These are phyloP conservation scores for Procambarus clarkii DNA, from an alignment of 1,140 invertebrate species.

Conservation along the genomic window DNA sequence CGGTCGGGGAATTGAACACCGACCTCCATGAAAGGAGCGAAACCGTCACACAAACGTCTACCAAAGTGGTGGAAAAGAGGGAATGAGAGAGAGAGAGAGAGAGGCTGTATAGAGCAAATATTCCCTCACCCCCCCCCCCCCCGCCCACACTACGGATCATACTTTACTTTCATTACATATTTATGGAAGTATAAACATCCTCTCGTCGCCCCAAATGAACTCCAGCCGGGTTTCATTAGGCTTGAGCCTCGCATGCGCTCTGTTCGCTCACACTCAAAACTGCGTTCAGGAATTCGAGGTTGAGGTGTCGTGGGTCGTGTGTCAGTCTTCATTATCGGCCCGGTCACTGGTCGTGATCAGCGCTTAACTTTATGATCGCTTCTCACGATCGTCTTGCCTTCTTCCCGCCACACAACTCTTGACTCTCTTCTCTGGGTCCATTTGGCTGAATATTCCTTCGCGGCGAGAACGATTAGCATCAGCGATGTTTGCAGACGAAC, in stretches of 20 bases:
- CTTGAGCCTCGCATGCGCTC: not conserved
- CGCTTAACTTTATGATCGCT: slow-evolving; percentile 34
- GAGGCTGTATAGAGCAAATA: too few species aligned
- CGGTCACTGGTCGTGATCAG: slow-evolving; percentile 34
- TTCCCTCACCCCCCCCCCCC: too few species aligned
- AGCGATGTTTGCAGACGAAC: not conserved
- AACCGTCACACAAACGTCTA: too few species aligned
- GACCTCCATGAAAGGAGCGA: too few species aligned
- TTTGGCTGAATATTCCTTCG: not conserved
- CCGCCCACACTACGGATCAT: too few species aligned
- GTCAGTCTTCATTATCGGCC: slow-evolving; percentile 26
- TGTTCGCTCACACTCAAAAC: slow-evolving; percentile 8
- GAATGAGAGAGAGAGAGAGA: too few species aligned
- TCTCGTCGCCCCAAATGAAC: too few species aligned
- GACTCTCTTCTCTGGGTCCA: not conserved
- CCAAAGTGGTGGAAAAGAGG: too few species aligned
- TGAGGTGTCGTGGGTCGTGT: slow-evolving; percentile 40
- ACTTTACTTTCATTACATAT: too few species aligned
- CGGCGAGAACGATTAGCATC: not conserved
- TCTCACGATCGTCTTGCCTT: not conserved
- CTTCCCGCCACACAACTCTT: not conserved
- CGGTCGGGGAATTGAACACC: too few species aligned
- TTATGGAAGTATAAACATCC: too few species aligned
- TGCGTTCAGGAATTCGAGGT: slow-evolving; percentile 33
- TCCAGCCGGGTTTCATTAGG: not conserved